These are phyloP conservation scores for Antechinus stuartii DNA, from an alignment of 2,113 vertebrate species.

Conservation along the genomic window DNA sequence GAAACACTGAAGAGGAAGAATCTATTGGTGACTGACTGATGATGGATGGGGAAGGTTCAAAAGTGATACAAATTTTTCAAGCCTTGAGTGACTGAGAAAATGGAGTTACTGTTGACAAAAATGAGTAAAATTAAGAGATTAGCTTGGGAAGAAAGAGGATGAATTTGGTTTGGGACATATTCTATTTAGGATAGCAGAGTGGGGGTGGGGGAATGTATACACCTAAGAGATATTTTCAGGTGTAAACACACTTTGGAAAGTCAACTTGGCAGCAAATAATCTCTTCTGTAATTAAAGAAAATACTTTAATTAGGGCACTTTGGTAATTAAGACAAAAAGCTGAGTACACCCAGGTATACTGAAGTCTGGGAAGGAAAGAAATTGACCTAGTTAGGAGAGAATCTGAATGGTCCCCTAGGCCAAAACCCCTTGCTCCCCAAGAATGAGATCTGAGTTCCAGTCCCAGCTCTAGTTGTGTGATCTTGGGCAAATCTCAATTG, in stretches of 20 bases:
- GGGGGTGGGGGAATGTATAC: not conserved
- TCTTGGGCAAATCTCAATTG: not conserved
- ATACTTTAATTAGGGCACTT: constrained; percentile 5
- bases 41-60: not conserved
- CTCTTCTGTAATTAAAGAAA: constrained; percentile 5
- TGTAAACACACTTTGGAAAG: not conserved
- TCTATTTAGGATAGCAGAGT: not conserved
- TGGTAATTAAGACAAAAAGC: not conserved
- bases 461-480: not conserved
- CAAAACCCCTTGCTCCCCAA: too few relatives aligned
- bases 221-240: not conserved
- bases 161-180: not conserved
- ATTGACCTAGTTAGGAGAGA: not conserved
- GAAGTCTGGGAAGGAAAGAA: not conserved
- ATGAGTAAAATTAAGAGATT: not conserved
- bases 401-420: not conserved
- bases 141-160: not conserved
- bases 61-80: not conserved
- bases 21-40: not conserved
- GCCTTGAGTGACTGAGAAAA: not conserved
- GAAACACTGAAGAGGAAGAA: not conserved
- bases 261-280: not conserved
- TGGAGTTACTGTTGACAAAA: not conserved
- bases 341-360: not conserved
- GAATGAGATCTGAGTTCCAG: not conserved